phyloP scores from a whole-genome alignment of 2,113 vertebrate species.

The Crotophaga sulcirostris region DNA sequence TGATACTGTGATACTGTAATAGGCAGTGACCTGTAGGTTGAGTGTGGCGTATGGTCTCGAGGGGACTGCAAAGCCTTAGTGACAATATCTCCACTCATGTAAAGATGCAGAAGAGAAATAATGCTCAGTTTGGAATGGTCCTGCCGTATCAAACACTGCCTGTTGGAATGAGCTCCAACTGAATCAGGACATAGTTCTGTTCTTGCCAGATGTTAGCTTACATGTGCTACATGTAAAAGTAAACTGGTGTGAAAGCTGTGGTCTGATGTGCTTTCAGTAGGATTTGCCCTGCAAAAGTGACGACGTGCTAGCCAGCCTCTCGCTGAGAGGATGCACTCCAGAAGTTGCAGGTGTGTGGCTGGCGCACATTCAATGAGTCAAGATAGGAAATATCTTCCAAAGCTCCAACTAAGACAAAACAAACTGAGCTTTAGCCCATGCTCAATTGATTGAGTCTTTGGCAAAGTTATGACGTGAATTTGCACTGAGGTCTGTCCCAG shows the following conservation, averaged over 20 bases:
- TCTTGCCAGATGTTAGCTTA: constrained; percentile 49
- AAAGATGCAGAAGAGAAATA: neutral
- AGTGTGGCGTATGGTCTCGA: neutral
- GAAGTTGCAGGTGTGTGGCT: constrained; percentile 59
- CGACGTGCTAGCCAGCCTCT: constrained; percentile 52
- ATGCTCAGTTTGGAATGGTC: neutral
- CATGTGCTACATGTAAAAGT: constrained; percentile 38
- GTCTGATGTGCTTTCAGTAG: constrained; percentile 50
- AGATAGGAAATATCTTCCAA: constrained; percentile 62
- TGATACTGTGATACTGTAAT: too few species aligned
- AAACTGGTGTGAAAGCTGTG: constrained; percentile 42
- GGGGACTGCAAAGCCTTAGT: neutral
- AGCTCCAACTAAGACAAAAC: constrained; percentile 59
- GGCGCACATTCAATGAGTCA: constrained; percentile 8
- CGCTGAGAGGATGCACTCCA: constrained; percentile 38
- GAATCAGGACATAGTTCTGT: constrained; percentile 6
- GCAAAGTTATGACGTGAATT: constrained; percentile 35
- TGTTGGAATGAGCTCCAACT: neutral
- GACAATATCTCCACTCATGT: neutral
- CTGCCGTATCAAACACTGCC: constrained; percentile 8
- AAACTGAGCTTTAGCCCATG: constrained; percentile 63
- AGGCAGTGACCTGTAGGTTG: neutral
- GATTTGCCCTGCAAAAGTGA: constrained; percentile 54
- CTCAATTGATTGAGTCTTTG: constrained; percentile 55
- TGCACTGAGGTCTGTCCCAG: neutral